Evolutionary conservation across 2,797 vertebrate species (phyloP), one percentile per base, ranked within the genome.

Genomic region (Sebastes nivosus): DNA sequence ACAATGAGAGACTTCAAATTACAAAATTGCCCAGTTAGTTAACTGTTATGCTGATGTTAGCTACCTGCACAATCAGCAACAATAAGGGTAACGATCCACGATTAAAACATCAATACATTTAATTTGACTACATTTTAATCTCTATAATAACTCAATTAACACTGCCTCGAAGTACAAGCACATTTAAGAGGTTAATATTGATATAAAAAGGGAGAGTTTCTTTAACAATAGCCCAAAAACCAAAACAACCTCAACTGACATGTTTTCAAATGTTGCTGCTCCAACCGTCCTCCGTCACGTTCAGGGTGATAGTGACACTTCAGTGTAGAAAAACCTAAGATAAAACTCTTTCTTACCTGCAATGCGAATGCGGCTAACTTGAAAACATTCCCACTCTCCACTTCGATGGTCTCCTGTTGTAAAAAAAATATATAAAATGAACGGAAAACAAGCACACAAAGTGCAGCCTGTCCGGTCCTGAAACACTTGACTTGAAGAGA

Each of bases 341-440:
- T 69, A 66, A 46, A 87, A 89, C 69, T 67, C 61, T 30, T 63
- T 67, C 97, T 97, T 96, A 99, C 98, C 97, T 99, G 98, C 86
- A 99, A 88, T 81, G 97, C 92, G 86, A 98, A 97, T 0, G 98
- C 98, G 0, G 98, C 97, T 94, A 99, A 95, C 90, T 96, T 98
- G 95, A 99, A 99, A 67, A 98, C 94, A 63, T 97, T 94, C 84
- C 94, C 97, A 22, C 97, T 99, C 88, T 97, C 97, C 85, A 98
- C 96, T 81, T 99, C 97, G 54, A 98, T 97, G 68, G 93, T 96
- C 24, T 97, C 98, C 98, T 99, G 95, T 32, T 18, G 70, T 79
- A 34, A 67, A 89, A 72, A 25, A 34, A 69, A 32, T 36, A 34
- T 5, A 1, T 29, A 12, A 66, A 61, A 75, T 50, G 4, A 72